Evolutionary conservation across 2,113 vertebrate species (phyloP).

Genomic region (Zosterops borbonicus): DNA sequence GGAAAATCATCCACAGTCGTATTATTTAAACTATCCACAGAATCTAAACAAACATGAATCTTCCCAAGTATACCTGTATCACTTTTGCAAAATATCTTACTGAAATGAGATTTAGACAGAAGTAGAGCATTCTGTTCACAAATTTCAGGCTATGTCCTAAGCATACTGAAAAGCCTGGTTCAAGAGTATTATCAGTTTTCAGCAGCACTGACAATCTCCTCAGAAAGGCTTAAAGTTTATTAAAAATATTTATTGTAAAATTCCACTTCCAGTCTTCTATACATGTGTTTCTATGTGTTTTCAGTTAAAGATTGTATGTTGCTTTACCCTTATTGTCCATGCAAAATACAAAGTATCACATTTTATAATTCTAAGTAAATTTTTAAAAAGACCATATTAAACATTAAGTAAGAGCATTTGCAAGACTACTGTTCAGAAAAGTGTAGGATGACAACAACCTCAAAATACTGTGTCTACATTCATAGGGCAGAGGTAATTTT

Average conservation of each 20-base stretch:
- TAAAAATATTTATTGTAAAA: not conserved
- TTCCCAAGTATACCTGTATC: not conserved
- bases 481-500: not conserved
- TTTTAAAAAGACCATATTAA: not conserved
- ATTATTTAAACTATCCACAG: not conserved
- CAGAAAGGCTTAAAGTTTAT: not conserved
- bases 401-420: not conserved
- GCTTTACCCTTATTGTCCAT: not conserved
- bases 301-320: not conserved
- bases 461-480: not conserved
- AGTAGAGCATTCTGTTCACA: not conserved
- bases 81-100: not conserved
- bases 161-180: not conserved
- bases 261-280: not conserved
- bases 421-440: not conserved
- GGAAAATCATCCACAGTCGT: not conserved
- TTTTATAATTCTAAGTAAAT: not conserved
- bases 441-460: not conserved
- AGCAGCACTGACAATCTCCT: not conserved
- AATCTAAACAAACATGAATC: not conserved
- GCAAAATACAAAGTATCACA: not conserved
- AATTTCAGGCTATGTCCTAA: not conserved
- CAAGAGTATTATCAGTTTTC: not conserved
- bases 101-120: not conserved
- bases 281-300: not conserved